A percentile compares a stretch with the other conserved stretches of the same genome.
phyloP scores from a whole-genome alignment of 2,113 vertebrate genomes.

The Onychostruthus taczanowskii region DNA sequence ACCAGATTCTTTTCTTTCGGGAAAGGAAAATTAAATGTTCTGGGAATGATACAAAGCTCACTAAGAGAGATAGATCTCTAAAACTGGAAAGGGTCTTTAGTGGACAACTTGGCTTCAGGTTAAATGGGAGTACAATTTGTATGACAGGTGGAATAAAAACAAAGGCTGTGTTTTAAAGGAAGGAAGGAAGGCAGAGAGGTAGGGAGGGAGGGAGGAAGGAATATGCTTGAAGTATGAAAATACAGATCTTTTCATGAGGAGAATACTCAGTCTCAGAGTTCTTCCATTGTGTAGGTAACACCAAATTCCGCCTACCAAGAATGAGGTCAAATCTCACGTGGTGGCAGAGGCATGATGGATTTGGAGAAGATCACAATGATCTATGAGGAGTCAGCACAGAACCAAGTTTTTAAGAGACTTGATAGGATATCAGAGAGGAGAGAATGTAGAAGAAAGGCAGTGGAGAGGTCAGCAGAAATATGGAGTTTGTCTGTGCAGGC shows the following conservation, averaged over 20 bases:
- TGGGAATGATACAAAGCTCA: neutral
- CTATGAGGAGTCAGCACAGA: neutral
- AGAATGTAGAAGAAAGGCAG: neutral
- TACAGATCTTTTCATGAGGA: neutral
- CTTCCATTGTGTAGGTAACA: neutral
- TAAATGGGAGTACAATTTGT: neutral
- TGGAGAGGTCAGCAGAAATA: neutral
- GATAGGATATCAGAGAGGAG: neutral
- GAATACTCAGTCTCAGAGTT: neutral
- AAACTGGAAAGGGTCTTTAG: neutral
- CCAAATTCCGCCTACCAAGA: neutral
- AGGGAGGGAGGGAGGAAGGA: too few species aligned
- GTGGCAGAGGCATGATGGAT: neutral
- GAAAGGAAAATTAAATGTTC: neutral
- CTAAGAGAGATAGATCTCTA: neutral
- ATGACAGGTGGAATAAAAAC: neutral
- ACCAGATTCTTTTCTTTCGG: neutral
- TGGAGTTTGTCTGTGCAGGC: neutral
- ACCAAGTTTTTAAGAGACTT: neutral
- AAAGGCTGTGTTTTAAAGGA: neutral
- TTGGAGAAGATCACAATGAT: neutral
- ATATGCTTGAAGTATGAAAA: neutral
- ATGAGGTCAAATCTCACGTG: neutral
- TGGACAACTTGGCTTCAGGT: neutral
- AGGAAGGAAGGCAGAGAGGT: fast-evolving